A percentile compares a stretch with the other conserved stretches of the same genome.
Evolutionary conservation across 1,140 invertebrate genomes (phyloP).

Genomic region (Hyphantria cunea): DNA sequence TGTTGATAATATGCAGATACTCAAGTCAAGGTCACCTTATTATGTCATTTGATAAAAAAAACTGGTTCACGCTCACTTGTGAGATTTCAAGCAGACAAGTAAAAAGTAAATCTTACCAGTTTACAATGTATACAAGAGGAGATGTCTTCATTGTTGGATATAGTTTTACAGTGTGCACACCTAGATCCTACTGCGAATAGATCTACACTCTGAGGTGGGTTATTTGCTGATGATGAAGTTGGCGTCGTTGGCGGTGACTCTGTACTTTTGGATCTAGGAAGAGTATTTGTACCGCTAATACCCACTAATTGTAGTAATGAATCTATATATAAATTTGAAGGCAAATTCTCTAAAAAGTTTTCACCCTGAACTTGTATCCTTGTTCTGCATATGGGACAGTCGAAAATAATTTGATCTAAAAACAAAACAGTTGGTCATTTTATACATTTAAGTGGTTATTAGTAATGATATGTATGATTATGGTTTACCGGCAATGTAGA

Average conservation of each 20-base stretch:
- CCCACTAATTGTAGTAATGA: constrained; percentile 78
- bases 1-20: no score
- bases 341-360: constrained; percentile 77
- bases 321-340: constrained; percentile 83
- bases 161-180: constrained; percentile 76
- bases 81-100: not conserved
- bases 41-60: no score
- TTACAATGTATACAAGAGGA: constrained; percentile 82
- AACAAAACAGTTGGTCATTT: constrained; percentile 18
- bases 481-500: constrained; percentile 65
- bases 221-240: constrained; percentile 32
- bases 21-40: no score
- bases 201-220: constrained; percentile 46
- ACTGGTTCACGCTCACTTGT: not conserved
- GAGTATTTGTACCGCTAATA: constrained; percentile 27
- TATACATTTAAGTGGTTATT: not conserved
- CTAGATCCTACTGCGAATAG: constrained; percentile 52
- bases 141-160: constrained; percentile 66
- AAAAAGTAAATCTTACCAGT: constrained; percentile 66
- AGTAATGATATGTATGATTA: constrained; percentile 7
- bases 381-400: constrained; percentile 69
- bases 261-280: constrained; percentile 19
- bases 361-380: constrained; percentile 58
- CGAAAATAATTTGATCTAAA: constrained; percentile 62
- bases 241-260: constrained; percentile 36